Conservation (phyloP, 2,113 vertebrate genomes). For the Hiodon tergisus region DNA sequence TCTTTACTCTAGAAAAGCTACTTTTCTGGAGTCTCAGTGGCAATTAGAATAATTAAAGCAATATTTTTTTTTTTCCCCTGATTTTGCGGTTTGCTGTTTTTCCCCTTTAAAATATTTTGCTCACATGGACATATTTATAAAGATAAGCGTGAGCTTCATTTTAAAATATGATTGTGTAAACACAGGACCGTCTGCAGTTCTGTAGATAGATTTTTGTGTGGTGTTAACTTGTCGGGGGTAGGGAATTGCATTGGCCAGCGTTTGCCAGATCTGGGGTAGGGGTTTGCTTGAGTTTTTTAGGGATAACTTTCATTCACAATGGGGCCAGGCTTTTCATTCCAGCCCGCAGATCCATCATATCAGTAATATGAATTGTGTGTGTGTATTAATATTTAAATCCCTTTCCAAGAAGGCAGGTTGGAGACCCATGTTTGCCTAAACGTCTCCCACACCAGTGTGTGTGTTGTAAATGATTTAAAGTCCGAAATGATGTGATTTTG, state of each 20-base stretch:
- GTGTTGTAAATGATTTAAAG: slow-evolving; percentile 1
- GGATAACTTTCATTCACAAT: slow-evolving; percentile 36
- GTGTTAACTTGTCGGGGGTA: slow-evolving; percentile 53
- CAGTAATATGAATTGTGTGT: not conserved
- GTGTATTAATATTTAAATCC: not conserved
- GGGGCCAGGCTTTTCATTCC: slow-evolving; percentile 36
- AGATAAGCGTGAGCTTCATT: too few species aligned
- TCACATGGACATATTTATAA: not conserved
- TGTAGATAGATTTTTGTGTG: slow-evolving; percentile 35
- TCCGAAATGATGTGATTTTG: not conserved
- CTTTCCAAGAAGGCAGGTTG: not conserved
- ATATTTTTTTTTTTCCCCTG: too few species aligned
- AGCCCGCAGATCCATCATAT: slow-evolving; percentile 27
- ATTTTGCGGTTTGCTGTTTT: too few species aligned
- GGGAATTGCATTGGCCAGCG: slow-evolving; percentile 43
- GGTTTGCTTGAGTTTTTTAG: slow-evolving; percentile 51
- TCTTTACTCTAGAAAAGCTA: not conserved
- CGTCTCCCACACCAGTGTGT: not conserved
- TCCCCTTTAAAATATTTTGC: not conserved
- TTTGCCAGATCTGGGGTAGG: slow-evolving; percentile 60
- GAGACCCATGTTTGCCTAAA: slow-evolving; percentile 1
- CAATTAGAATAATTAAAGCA: not conserved
- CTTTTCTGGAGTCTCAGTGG: not conserved
- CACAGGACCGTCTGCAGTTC: too few species aligned
- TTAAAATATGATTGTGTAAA: too few species aligned